Conservation (phyloP, 2,113 vertebrate genomes). For the Gopherus evgoodei region DNA sequence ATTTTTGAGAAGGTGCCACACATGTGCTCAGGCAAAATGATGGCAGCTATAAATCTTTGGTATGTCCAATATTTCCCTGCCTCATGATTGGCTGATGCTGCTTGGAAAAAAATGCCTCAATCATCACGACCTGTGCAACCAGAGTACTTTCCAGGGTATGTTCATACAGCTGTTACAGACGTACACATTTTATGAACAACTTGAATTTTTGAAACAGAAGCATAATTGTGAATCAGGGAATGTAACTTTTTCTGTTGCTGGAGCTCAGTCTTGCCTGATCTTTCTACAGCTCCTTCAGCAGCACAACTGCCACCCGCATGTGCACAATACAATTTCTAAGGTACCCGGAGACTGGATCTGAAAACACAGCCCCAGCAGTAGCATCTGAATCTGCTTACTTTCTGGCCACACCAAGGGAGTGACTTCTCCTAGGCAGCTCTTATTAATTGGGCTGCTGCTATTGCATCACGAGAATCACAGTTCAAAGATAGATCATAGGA, state of each 20-base stretch:
- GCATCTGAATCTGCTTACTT: not conserved
- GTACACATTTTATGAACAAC: not conserved
- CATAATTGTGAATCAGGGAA: not conserved
- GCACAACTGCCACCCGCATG: not conserved
- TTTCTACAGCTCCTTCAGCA: conserved; percentile 20
- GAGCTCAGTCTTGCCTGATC: not conserved
- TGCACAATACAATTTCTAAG: not conserved
- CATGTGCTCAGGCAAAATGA: not conserved
- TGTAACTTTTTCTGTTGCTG: not conserved
- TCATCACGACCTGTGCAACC: not conserved
- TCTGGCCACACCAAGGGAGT: not conserved
- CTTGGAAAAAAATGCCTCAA: not conserved
- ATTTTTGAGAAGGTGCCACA: not conserved
- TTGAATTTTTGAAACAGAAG: not conserved
- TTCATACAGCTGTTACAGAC: not conserved
- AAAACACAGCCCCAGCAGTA: not conserved
- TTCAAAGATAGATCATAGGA: not conserved
- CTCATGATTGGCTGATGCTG: not conserved
- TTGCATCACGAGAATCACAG: not conserved
- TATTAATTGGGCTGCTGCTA: not conserved
- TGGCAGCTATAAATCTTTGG: not conserved
- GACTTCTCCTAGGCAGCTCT: too few species aligned
- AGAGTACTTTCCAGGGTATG: not conserved
- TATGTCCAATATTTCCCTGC: not conserved
- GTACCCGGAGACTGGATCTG: not conserved